phyloP scores from a whole-genome alignment of 2,888 invertebrate species.

The Phlogophora meticulosa region DNA sequence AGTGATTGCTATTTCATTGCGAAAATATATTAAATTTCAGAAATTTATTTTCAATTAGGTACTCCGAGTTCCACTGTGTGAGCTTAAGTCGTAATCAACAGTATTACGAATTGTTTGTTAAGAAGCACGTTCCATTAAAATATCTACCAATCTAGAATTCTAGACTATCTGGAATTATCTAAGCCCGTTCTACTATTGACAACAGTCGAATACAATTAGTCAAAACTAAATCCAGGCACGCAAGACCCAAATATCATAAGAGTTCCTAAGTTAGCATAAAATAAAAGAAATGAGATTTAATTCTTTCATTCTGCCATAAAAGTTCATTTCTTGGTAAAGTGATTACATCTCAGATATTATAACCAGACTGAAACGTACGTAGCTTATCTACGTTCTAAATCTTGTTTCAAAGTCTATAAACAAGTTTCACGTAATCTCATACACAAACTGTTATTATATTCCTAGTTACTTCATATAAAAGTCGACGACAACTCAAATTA shows the following conservation, averaged over 20 bases:
- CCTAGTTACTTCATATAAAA: slow-evolving; percentile 45
- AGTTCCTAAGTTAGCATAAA: not conserved
- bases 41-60: slow-evolving; percentile 24
- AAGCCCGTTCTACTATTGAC: not conserved
- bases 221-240: slow-evolving; percentile 9
- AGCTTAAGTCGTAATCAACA: not conserved
- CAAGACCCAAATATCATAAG: not conserved
- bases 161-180: not conserved
- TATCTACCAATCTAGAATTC: slow-evolving; percentile 1
- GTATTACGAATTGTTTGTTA: not conserved
- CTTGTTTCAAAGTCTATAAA: slow-evolving; percentile 49
- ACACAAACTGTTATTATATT: slow-evolving; percentile 51
- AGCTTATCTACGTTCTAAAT: slow-evolving; percentile 39
- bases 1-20: slow-evolving; percentile 43
- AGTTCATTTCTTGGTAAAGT: slow-evolving; percentile 39
- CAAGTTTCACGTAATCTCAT: slow-evolving; percentile 60
- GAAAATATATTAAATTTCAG: slow-evolving; percentile 37
- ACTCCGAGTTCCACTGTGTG: slow-evolving; percentile 8
- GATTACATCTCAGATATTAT: slow-evolving; percentile 14
- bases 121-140: not conserved
- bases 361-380: slow-evolving; percentile 27
- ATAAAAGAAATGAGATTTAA: slow-evolving; percentile 15
- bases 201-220: slow-evolving; percentile 7
- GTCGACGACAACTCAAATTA: slow-evolving; percentile 67
- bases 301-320: slow-evolving; percentile 26